phyloP scores from a whole-genome alignment of 2,888 invertebrate genomes.

The Chloroclysta siterata region DNA sequence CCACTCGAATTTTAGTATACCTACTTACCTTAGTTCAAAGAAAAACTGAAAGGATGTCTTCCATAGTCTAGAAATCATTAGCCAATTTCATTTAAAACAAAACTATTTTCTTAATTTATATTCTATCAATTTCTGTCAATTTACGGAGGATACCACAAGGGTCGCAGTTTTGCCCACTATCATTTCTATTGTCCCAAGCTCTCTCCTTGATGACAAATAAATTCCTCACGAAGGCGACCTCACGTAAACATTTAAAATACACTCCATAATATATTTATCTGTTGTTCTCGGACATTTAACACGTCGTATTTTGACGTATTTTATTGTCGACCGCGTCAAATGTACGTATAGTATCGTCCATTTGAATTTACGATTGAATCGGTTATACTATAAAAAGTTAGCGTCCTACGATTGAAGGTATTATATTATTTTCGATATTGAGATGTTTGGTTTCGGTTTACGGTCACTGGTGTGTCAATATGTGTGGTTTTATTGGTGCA shows the following conservation, averaged over 20 bases:
- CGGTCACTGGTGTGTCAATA: slow-evolving; percentile 37
- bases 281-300: slow-evolving; percentile 63
- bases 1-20: too few relatives aligned
- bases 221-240: slow-evolving; percentile 38
- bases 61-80: too few relatives aligned
- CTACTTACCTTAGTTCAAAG: too few relatives aligned
- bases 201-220: slow-evolving; percentile 35
- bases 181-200: slow-evolving; percentile 30
- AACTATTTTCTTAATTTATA: too few relatives aligned
- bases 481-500: slow-evolving; percentile 34
- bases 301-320: slow-evolving; percentile 70
- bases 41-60: too few relatives aligned
- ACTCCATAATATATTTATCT: slow-evolving; percentile 56
- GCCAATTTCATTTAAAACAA: too few relatives aligned
- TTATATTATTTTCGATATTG: slow-evolving; percentile 45
- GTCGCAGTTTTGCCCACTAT: slow-evolving; percentile 13
- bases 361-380: slow-evolving; percentile 45
- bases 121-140: background rate
- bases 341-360: slow-evolving; percentile 38
- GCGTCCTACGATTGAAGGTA: slow-evolving; percentile 42
- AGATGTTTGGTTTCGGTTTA: slow-evolving; percentile 43
- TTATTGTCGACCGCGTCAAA: slow-evolving; percentile 59
- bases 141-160: slow-evolving; percentile 22
- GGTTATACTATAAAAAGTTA: slow-evolving; percentile 45
- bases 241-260: slow-evolving; percentile 47